Evolutionary conservation across 2,888 invertebrate genomes (phyloP), one percentile per base, ranked within the genome.

Genomic region (Osmoderma eremita): DNA sequence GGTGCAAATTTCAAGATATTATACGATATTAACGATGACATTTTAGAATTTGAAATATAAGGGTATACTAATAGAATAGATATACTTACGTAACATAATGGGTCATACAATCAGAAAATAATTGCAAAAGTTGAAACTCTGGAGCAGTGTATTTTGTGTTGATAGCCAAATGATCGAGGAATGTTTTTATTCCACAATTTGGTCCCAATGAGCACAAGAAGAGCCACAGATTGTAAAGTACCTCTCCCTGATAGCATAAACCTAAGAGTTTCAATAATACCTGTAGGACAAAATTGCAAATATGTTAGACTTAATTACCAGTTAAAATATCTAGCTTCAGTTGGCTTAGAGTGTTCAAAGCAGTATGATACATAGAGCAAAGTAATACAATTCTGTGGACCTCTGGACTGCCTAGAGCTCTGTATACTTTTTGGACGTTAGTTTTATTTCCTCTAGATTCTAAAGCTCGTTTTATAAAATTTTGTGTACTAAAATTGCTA

Each of bases 91-190:
- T 97, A 65, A 98, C 93, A 80, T 97, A 94, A 83, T 98, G 97
- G 13, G 95, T 93, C 88, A 97, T 95, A 77, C 96, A 94, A 78
- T 98, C 97, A 71, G 93, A 91, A 82, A 98, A 97, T 0, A 98
- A 84, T 79, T 95, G 93, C 48, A 98, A 84, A 87, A 98, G 93
- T 78, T 95, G 93, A 78, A 97, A 94, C 84, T 97, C 95, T 0
- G 96, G 94, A 63, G 94, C 91, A 1, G 90, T 87, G 20, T 90
- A 88, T 78, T 93, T 91, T 1, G 93, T 90, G 77, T 93, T 91
- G 18, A 90, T 87, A 42, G 91, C 90, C 68, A 97, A 82, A 72
- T 94, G 88, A 79, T 97, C 96, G 49, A 97, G 82, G 83, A 94
- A 95, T 3, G 91, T 91, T 82, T 94, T 94, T 69, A 97, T 83